phyloP scores from a whole-genome alignment of 2,113 vertebrate species.

The Trichechus manatus region DNA sequence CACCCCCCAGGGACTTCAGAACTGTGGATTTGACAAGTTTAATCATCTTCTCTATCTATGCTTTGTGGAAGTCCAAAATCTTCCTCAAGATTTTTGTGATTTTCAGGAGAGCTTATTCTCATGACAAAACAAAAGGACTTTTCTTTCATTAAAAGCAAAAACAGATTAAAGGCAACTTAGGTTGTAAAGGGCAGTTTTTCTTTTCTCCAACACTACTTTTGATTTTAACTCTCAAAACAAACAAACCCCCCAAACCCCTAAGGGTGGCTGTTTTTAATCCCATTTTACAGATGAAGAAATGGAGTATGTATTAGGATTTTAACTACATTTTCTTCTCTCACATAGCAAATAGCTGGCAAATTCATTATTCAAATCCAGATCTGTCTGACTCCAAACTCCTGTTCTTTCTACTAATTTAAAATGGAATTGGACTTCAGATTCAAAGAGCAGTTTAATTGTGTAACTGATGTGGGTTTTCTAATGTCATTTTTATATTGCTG shows the following conservation, averaged over 20 bases:
- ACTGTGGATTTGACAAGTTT: neutral
- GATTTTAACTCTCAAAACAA: slow-evolving; percentile 49
- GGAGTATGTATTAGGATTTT: slow-evolving; percentile 14
- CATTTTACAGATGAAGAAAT: slow-evolving; percentile 31
- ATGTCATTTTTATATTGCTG: slow-evolving; percentile 6
- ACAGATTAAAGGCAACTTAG: neutral
- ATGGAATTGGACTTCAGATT: neutral
- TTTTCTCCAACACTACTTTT: neutral
- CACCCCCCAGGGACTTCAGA: neutral
- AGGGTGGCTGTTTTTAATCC: slow-evolving; percentile 38
- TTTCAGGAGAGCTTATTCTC: slow-evolving; percentile 23
- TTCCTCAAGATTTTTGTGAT: slow-evolving; percentile 33
- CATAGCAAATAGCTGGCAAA: neutral
- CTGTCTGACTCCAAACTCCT: neutral
- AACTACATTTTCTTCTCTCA: slow-evolving; percentile 21
- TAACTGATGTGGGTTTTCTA: slow-evolving; percentile 40
- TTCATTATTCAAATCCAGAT: slow-evolving; percentile 36
- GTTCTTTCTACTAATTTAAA: slow-evolving; percentile 37
- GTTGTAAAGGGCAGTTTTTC: neutral
- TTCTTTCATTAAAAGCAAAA: neutral
- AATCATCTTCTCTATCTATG: neutral
- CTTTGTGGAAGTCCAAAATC: neutral
- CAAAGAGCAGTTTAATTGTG: slow-evolving; percentile 34
- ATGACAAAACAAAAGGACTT: slow-evolving; percentile 22
- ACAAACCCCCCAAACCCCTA: neutral